These are phyloP conservation scores for Stichopus horrens DNA, from an alignment of 53 echinoderm and acorn worm species.

Conservation along the genomic window DNA sequence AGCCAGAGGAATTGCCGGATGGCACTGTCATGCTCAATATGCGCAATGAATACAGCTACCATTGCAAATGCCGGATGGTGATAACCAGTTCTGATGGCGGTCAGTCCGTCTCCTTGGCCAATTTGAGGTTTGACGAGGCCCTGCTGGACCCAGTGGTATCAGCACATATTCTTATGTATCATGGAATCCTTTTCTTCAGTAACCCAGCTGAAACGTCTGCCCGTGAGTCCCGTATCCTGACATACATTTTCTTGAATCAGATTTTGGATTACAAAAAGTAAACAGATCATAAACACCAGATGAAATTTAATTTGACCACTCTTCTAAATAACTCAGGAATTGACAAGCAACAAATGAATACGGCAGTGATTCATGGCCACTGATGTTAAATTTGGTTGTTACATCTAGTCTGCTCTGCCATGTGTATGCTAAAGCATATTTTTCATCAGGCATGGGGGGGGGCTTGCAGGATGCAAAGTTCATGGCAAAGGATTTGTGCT, in stretches of 20 bases:
- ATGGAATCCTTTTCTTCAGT: conserved; percentile 72
- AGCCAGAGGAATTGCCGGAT: conserved; percentile 79
- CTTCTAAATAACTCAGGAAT: too few species aligned
- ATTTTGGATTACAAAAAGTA: neutral
- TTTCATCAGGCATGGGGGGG: too few species aligned
- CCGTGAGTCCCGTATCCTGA: conserved; percentile 59
- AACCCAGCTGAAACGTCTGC: conserved; percentile 68
- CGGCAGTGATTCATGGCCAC: too few species aligned
- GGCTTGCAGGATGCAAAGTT: too few species aligned
- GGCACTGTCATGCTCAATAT: conserved; percentile 89
- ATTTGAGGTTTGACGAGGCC: conserved; percentile 64
- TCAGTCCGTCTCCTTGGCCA: conserved; percentile 64
- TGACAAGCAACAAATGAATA: too few species aligned
- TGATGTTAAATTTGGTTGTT: too few species aligned
- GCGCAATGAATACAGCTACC: conserved; percentile 78
- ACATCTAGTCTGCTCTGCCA: too few species aligned
- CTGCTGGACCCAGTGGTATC: conserved; percentile 79
- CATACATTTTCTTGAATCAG: neutral
- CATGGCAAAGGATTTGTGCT: too few species aligned
- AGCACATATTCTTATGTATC: conserved; percentile 71
- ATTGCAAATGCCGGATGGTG: conserved; percentile 80
- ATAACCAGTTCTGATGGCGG: conserved; percentile 79
- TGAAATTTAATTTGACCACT: too few species aligned
- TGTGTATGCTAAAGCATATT: too few species aligned
- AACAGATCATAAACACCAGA: neutral